phyloP scores from a whole-genome alignment of 2,888 invertebrate genomes.

The Hirtodrosophila cameraria region DNA sequence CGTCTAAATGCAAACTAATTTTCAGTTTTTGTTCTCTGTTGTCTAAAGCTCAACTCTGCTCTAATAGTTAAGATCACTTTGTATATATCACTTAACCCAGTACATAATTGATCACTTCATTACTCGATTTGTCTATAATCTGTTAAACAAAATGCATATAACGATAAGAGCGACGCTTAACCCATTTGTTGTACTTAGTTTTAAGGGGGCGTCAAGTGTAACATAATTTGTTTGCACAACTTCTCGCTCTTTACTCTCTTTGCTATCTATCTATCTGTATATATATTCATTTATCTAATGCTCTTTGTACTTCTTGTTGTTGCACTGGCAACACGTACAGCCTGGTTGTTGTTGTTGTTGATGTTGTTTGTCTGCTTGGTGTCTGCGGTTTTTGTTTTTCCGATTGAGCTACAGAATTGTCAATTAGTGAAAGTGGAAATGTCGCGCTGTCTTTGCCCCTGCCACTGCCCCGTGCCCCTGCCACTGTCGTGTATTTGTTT shows the following conservation, averaged over 20 bases:
- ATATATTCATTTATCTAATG: slow-evolving; percentile 22
- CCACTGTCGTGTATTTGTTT: slow-evolving; percentile 46
- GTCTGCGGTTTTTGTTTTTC: slow-evolving; percentile 59
- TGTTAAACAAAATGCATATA: slow-evolving; percentile 21
- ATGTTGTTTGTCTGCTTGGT: slow-evolving; percentile 47
- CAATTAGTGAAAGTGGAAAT: slow-evolving; percentile 80
- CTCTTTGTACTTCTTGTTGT: slow-evolving; percentile 29
- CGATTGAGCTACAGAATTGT: slow-evolving; percentile 74
- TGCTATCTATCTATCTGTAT: neutral
- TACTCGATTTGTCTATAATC: slow-evolving; percentile 22
- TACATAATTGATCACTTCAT: slow-evolving; percentile 12
- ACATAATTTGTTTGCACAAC: slow-evolving; percentile 22
- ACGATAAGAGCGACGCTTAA: slow-evolving; percentile 49
- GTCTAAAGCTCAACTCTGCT: too few species aligned
- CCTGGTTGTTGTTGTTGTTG: slow-evolving; percentile 21
- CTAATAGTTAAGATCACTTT: neutral
- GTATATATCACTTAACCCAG: neutral
- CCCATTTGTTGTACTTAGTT: slow-evolving; percentile 37
- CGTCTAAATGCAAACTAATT: too few species aligned
- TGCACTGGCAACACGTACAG: slow-evolving; percentile 39
- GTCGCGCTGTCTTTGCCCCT: slow-evolving; percentile 30
- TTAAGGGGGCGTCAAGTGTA: slow-evolving; percentile 63
- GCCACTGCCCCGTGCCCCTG: neutral
- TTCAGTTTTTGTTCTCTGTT: too few species aligned
- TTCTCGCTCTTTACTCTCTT: slow-evolving; percentile 1